Conservation (phyloP, 2,888 invertebrate genomes). For the Tethea ocularis region DNA sequence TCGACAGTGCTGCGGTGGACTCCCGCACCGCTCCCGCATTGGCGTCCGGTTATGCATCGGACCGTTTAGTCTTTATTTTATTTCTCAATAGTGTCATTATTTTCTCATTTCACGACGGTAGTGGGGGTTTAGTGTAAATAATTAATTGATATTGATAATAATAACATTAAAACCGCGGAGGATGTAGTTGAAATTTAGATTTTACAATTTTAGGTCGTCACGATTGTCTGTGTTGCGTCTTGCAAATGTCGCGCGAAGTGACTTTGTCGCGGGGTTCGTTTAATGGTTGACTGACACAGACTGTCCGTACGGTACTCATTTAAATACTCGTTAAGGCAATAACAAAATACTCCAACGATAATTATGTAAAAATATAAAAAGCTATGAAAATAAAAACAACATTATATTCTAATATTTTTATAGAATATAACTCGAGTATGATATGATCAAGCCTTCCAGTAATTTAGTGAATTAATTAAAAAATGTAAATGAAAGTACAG, state of each 20-base stretch:
- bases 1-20: slow-evolving; percentile 59
- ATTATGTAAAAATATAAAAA: slow-evolving; percentile 71
- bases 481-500: slow-evolving; percentile 63
- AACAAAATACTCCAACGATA: slow-evolving; percentile 73
- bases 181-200: slow-evolving; percentile 64
- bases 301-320: slow-evolving; percentile 27
- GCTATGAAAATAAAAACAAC: slow-evolving; percentile 65
- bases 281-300: slow-evolving; percentile 34
- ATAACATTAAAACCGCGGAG: slow-evolving; percentile 33
- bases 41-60: slow-evolving; percentile 75
- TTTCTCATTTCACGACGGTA: neutral
- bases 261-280: slow-evolving; percentile 55
- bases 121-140: slow-evolving; percentile 61
- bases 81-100: neutral
- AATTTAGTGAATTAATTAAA: slow-evolving; percentile 74
- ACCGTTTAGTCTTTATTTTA: slow-evolving; percentile 44
- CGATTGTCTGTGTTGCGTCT: slow-evolving; percentile 34
- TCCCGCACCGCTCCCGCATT: slow-evolving; percentile 76
- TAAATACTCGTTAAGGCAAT: slow-evolving; percentile 58
- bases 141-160: slow-evolving; percentile 36
- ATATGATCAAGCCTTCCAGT: slow-evolving; percentile 83
- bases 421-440: slow-evolving; percentile 79
- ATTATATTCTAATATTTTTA: slow-evolving; percentile 83
- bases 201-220: slow-evolving; percentile 46
- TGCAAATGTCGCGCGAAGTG: slow-evolving; percentile 40